Evolutionary conservation across 2,888 invertebrate species (phyloP), one percentile per base, ranked within the genome.

Genomic region (Meloe dianella): DNA sequence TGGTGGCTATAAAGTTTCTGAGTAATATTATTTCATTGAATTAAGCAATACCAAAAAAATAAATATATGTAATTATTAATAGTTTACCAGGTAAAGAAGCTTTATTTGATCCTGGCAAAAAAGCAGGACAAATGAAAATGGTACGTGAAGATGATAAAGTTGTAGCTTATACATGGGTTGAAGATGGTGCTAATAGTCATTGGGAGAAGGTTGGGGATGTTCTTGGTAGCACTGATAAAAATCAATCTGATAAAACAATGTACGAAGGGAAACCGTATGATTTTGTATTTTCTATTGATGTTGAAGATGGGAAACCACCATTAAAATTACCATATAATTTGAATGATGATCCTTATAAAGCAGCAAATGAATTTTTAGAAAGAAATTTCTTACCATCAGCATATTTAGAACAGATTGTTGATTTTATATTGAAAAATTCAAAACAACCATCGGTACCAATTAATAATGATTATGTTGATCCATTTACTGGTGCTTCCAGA

Each of bases 271-370:
- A 93, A 86, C 92, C 95, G 78, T 98, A 97, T 80, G 98, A 98
- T 85, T 97, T 90, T 84, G 97, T 98, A 30, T 98, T 98, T 83
- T 92, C 90, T 72, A 95, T 98, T n/a, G 97, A 97, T 77, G 92
- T 98, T 64, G 94, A 96, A 79, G 97, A 97, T 79, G 95, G 93
- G 0, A 89, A 90, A 59, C 94, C 95, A 0, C 90, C 95, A 0
- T 85, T 97, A 20, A 96, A 98, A 82, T 85, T 98, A 71, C 97
- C 97, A 0, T 98, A 92, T 82, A 97, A 98, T 83, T 88, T 87
- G 67, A 90, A 88, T 22, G 95, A 98, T 74, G 97, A 98, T 84
- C 96, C 97, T 0, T 98, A 96, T 92, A 87, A 89, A 61, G 93
- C 92, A 0, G 97, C 98, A 0, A 95, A 98, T 81, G 86, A 89